Evolutionary conservation across 2,888 invertebrate genomes (phyloP).

Genomic region (Brachyopa scutellaris): DNA sequence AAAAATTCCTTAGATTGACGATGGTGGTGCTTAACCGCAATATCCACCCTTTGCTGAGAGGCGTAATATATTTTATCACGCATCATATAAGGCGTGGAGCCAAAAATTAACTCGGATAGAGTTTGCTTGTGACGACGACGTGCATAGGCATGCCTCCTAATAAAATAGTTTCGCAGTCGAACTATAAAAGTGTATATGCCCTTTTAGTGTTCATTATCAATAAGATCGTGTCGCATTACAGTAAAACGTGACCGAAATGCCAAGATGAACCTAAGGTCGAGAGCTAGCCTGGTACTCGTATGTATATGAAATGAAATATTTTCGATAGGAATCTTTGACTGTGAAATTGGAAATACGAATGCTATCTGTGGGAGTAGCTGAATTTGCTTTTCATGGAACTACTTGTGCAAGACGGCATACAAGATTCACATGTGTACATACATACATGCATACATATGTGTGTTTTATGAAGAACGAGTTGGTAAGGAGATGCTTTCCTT

Average conservation of each 20-base stretch:
- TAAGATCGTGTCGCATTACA: constrained; percentile 72
- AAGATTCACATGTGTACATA: no score
- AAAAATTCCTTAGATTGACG: neutral
- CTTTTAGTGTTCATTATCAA: constrained; percentile 72
- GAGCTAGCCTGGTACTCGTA: no score
- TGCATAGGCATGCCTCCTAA: constrained; percentile 24
- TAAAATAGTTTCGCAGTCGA: constrained; percentile 65
- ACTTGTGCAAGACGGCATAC: no score
- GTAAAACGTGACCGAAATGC: constrained; percentile 63
- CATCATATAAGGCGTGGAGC: constrained; percentile 36
- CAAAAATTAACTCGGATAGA: constrained; percentile 30
- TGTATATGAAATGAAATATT: constrained; percentile 47
- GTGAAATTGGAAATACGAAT: constrained; percentile 50
- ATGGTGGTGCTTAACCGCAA: neutral
- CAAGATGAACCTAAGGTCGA: constrained; percentile 4
- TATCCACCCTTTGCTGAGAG: no score
- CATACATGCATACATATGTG: no score
- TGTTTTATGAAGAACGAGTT: no score
- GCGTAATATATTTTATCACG: no score
- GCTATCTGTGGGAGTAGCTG: constrained; percentile 18
- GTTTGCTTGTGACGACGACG: no score
- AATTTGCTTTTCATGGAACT: constrained; percentile 39
- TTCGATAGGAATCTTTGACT: constrained; percentile 39
- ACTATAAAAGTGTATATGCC: constrained; percentile 64
- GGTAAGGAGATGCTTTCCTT: no score